Percentiles rank a stretch among this genome's conserved stretches.
Conservation (phyloP, 2,113 vertebrate genomes). For the Lanius ludovicianus region DNA sequence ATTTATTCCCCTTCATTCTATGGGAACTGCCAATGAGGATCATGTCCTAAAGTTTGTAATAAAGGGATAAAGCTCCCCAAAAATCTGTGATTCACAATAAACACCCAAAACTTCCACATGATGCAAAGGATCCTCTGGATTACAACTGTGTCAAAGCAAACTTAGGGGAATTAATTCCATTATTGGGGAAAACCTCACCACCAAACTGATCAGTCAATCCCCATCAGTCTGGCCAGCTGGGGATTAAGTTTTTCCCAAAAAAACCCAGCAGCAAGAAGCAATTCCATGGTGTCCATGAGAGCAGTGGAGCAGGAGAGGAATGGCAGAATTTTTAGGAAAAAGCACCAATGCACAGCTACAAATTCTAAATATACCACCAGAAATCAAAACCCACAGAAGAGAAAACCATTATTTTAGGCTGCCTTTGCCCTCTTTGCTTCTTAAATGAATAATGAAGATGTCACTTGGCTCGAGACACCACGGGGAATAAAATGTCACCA, state of each 20-base stretch:
- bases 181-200: rapidly evolving
- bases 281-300: rapidly evolving
- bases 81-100: not conserved
- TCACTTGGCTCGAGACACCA: constrained; percentile 50
- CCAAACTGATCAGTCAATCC: rapidly evolving
- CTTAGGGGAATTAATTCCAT: not conserved
- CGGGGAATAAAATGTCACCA: constrained; percentile 71
- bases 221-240: rapidly evolving
- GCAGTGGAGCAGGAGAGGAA: not conserved
- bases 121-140: not conserved
- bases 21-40: not conserved
- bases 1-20: not conserved
- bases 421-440: constrained; percentile 18
- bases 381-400: not conserved
- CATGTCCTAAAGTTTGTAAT: not conserved
- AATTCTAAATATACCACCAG: not conserved
- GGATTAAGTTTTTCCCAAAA: not conserved
- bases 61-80: not conserved
- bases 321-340: not conserved
- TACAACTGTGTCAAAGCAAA: not conserved
- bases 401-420: constrained; percentile 33
- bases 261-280: not conserved
- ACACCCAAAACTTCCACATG: not conserved
- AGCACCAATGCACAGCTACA: not conserved
- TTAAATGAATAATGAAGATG: constrained; percentile 69